Evolutionary conservation across 2,888 invertebrate species (phyloP).

Genomic region (Taenaris catops): DNA sequence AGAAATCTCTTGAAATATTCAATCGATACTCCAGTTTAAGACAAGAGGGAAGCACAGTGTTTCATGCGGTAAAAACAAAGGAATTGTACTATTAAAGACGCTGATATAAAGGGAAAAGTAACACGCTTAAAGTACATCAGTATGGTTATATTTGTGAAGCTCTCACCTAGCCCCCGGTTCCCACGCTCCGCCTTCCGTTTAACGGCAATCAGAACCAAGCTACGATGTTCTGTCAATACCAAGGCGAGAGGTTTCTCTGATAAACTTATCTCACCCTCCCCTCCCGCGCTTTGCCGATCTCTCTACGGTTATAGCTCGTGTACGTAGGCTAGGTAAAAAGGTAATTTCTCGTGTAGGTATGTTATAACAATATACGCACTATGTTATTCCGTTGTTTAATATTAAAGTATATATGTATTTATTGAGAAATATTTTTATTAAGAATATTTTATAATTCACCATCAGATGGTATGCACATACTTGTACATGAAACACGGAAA

Average conservation of each 20-base stretch:
- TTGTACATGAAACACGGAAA: too few relatives aligned
- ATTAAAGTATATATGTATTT: too few relatives aligned
- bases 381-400: too few relatives aligned
- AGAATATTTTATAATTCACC: too few relatives aligned
- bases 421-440: too few relatives aligned
- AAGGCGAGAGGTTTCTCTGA: conserved; percentile 75
- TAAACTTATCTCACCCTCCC: conserved; percentile 66
- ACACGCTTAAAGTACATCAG: conserved; percentile 5
- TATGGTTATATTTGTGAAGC: conserved; percentile 16
- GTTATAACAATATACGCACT: too few relatives aligned
- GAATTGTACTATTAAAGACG: too few relatives aligned
- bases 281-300: conserved; percentile 36
- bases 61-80: conserved; percentile 3
- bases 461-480: too few relatives aligned
- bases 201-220: conserved; percentile 71
- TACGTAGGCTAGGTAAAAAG: conserved; percentile 36
- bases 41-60: too few relatives aligned
- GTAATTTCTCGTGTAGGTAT: too few relatives aligned
- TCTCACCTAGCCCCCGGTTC: conserved; percentile 26
- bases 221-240: conserved; percentile 76
- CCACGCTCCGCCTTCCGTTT: conserved; percentile 64
- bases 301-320: conserved; percentile 69
- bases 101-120: background rate
- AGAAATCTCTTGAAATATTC: too few relatives aligned
- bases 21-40: too few relatives aligned